Evolutionary conservation across 2,888 invertebrate species (phyloP), one percentile per base, ranked within the genome.

Genomic region (Palloptera scutellata): DNA sequence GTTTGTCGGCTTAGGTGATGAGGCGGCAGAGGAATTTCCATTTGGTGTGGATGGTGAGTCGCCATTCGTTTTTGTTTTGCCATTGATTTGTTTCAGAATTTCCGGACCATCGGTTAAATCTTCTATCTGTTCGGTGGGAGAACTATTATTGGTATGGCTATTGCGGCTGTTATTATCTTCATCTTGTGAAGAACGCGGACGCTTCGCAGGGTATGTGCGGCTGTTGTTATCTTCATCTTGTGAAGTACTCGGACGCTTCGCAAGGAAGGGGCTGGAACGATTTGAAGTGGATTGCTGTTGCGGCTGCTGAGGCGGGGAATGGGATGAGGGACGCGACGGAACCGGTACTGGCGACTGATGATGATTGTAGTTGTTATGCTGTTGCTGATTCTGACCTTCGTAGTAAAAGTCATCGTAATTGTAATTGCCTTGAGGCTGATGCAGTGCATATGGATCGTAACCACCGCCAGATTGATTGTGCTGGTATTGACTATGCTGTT

Each of bases 331-430:
- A 1, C 61, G 54, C 12, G 67, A 64, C 41, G 53, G 43, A 6
- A 20, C 19, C 13, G 43, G 55, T 6, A 30, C 17, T 4, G 12
- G 67, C 1, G 51, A 59, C 41, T 66, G 70, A 9, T 66, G 67
- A 20, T 61, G 77, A 64, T 48, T 73, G 61, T 62, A 77, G 74
- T n/a, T 70, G 54, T 40, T 74, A 67, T 70, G 77, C 52, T 74
- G 61, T 40, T 72, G 71, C 17, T 73, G 74, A 52, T 78, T 76
- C 40, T 79, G 79, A 1, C 79, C 73, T 45, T 81, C 78, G 15
- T 81, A 79, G 61, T 75, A 78, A 58, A 79, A 82, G 41, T 74
- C 70, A 19, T 75, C 74, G 41, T 73, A 73, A 61, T 73, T 68
- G 53, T 61, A 61, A 48, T 52, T 57, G 51, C 54, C 60, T 59